Evolutionary conservation across 2,797 vertebrate genomes (phyloP).

Genomic region (Mus minutoides): DNA sequence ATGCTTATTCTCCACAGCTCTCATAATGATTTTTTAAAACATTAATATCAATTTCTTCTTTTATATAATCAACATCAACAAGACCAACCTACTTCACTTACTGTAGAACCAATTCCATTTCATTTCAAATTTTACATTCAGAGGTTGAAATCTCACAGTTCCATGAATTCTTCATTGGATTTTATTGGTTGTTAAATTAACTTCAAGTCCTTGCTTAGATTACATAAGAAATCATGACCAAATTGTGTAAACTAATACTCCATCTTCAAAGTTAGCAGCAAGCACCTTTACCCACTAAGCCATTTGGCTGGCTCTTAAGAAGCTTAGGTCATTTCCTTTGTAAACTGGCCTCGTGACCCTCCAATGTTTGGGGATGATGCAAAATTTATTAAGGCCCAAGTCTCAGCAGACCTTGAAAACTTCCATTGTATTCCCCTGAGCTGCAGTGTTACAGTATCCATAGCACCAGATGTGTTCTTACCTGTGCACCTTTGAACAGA

Average conservation of each 20-base stretch:
- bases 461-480: not conserved
- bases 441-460: not conserved
- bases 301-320: not conserved
- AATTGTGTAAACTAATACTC: not conserved
- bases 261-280: not conserved
- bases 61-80: not conserved
- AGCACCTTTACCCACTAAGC: not conserved
- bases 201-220: not conserved
- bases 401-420: not conserved
- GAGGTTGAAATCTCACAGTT: not conserved
- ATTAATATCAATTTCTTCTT: not conserved
- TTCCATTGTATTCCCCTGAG: not conserved
- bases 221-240: not conserved
- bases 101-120: conserved; percentile 21
- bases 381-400: not conserved
- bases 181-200: not conserved
- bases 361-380: not conserved
- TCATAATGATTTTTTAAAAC: conserved; percentile 10
- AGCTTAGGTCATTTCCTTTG: not conserved
- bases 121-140: conserved; percentile 19
- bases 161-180: not conserved
- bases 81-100: not conserved
- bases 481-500: not conserved
- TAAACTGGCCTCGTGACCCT: not conserved
- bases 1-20: not conserved